A percentile compares a stretch with the other conserved stretches of the same genome.
Evolutionary conservation across 2,797 vertebrate genomes (phyloP).

Genomic region (Parambassis ranga): DNA sequence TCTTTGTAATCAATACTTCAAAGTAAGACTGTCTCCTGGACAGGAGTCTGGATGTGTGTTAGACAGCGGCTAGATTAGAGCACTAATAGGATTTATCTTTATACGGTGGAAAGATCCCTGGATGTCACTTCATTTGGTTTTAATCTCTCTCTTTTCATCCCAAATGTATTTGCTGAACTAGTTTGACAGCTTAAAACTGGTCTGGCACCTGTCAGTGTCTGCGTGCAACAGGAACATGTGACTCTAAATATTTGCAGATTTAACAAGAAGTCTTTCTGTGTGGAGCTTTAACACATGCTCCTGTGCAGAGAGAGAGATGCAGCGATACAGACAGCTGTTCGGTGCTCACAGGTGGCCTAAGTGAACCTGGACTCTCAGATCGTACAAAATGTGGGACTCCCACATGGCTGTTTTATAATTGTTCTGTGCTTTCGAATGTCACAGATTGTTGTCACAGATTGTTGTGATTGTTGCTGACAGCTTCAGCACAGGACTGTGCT

Average conservation of each 20-base stretch:
- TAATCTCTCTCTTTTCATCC: constrained; percentile 4
- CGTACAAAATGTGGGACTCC: constrained; percentile 13
- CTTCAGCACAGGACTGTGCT: neutral
- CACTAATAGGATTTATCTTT: constrained; percentile 16
- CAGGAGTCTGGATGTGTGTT: neutral
- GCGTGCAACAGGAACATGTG: neutral
- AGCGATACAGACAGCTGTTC: constrained; percentile 64
- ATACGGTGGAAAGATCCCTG: constrained; percentile 11
- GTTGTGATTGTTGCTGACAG: neutral
- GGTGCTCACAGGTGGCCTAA: constrained; percentile 55
- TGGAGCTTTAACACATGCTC: constrained; percentile 11
- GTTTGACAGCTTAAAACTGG: neutral
- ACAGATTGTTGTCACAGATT: neutral
- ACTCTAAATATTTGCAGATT: neutral
- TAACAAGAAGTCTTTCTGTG: no score
- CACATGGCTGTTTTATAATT: constrained; percentile 6
- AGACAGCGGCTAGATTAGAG: constrained; percentile 6
- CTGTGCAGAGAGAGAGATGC: neutral
- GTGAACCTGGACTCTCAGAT: neutral
- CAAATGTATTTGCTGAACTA: neutral
- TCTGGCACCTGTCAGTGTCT: neutral
- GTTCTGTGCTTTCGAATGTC: neutral
- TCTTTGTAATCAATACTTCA: neutral
- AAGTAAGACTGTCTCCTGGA: neutral
- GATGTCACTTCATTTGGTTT: constrained; percentile 19